A percentile compares a stretch with the other conserved stretches of the same genome.
Conservation (phyloP, 2,888 invertebrate species). For the Tigriopus californicus region DNA sequence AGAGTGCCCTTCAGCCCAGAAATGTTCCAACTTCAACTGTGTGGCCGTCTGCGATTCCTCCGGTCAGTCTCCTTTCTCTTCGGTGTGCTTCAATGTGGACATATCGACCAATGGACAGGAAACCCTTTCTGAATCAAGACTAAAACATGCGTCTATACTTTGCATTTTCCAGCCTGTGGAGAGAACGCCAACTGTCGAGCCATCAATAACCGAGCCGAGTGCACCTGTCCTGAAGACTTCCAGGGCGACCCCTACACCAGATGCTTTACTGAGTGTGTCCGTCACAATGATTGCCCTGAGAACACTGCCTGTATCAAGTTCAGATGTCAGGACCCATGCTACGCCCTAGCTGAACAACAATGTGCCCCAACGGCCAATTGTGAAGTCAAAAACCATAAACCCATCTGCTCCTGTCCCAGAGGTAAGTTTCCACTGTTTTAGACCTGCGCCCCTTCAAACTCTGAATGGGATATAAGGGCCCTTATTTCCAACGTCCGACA, state of each 20-base stretch:
- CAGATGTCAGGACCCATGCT: conserved; percentile 59
- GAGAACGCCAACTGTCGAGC: conserved; percentile 51
- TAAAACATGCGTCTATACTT: neutral
- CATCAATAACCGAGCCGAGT: conserved; percentile 39
- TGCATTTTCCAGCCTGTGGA: conserved; percentile 42
- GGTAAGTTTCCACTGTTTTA: too few species aligned
- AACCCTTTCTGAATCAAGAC: neutral
- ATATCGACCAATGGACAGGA: neutral
- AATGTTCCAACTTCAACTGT: conserved; percentile 52
- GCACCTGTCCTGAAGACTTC: conserved; percentile 37
- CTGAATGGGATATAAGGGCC: too few species aligned
- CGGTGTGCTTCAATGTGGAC: neutral
- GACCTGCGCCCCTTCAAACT: too few species aligned
- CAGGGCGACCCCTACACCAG: conserved; percentile 31
- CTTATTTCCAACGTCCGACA: too few species aligned
- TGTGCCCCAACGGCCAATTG: conserved; percentile 60
- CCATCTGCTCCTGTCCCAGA: conserved; percentile 62
- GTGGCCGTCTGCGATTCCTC: conserved; percentile 24
- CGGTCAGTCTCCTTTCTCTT: neutral
- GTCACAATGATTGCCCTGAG: conserved; percentile 56
- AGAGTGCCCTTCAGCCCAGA: conserved; percentile 33
- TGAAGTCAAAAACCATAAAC: conserved; percentile 49
- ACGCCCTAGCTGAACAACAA: conserved; percentile 32
- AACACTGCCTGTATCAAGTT: conserved; percentile 51
- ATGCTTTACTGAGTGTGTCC: conserved; percentile 59